Evolutionary conservation across 2,888 invertebrate genomes (phyloP).

Genomic region (Eremobia ochroleuca): DNA sequence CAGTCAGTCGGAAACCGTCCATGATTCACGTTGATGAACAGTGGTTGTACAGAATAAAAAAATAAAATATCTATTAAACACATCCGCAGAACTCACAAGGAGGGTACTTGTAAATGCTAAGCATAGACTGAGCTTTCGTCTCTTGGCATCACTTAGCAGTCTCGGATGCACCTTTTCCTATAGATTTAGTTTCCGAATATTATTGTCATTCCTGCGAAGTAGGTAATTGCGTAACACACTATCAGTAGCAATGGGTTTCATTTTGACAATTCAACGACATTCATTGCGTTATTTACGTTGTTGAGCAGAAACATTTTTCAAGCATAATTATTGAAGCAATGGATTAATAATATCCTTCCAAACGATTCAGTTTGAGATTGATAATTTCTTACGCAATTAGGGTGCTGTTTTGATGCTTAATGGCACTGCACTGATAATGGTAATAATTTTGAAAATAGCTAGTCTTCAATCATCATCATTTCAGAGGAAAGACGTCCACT

Average conservation of each 20-base stretch:
- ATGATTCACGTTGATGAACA: constrained; percentile 72
- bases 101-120: constrained; percentile 20
- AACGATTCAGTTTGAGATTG: too few relatives aligned
- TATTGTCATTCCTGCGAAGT: not conserved
- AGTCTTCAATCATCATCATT: too few relatives aligned
- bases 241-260: too few relatives aligned
- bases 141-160: not conserved
- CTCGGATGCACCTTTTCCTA: not conserved
- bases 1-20: constrained; percentile 68
- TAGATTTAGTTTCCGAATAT: too few relatives aligned
- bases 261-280: too few relatives aligned
- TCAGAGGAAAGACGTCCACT: too few relatives aligned
- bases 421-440: not conserved
- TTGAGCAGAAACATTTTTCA: too few relatives aligned
- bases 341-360: too few relatives aligned
- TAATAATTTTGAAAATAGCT: not conserved
- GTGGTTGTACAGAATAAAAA: constrained; percentile 58
- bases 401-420: not conserved
- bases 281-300: too few relatives aligned
- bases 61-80: constrained; percentile 40
- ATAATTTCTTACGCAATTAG: too few relatives aligned
- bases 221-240: too few relatives aligned
- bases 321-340: too few relatives aligned
- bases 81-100: constrained; percentile 47
- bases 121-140: constrained; percentile 19